Percentiles rank a stretch among this genome's conserved stretches.
These are phyloP conservation scores for Sminthopsis crassicaudata DNA, from an alignment of 2,113 vertebrate species.

Conservation along the genomic window DNA sequence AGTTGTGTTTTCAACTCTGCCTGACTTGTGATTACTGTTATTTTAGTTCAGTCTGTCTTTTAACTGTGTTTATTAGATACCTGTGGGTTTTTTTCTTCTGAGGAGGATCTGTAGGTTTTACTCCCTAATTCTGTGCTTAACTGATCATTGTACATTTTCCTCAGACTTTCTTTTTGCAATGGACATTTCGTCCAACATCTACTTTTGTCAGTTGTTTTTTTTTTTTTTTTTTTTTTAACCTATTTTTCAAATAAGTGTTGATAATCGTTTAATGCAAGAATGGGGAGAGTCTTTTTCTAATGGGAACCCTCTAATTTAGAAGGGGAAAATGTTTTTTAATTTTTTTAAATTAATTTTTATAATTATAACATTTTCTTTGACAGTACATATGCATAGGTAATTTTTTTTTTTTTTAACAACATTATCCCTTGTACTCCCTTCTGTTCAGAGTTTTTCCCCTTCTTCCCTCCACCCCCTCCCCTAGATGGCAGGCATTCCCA, in stretches of 20 bases:
- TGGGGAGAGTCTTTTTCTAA: background rate
- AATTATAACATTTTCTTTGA: too few species aligned
- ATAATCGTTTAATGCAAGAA: background rate
- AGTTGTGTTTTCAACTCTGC: background rate
- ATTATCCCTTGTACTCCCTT: too few species aligned
- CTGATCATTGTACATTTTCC: background rate
- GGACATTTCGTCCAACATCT: too few species aligned
- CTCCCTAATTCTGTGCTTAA: background rate
- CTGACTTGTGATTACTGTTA: background rate
- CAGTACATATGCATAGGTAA: too few species aligned
- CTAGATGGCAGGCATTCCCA: too few species aligned
- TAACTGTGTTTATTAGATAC: too few species aligned
- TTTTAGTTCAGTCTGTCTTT: background rate
- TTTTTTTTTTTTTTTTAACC: background rate
- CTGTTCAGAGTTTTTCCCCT: too few species aligned
- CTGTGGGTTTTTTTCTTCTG: background rate
- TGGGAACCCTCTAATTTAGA: background rate
- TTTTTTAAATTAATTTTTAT: too few species aligned
- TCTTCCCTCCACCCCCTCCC: too few species aligned
- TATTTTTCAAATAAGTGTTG: background rate
- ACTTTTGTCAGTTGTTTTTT: background rate
- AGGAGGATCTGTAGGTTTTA: background rate
- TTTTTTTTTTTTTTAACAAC: too few species aligned
- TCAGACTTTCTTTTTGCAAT: background rate
- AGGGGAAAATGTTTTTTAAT: too few species aligned